These are phyloP conservation scores for Astyanax mexicanus DNA, from an alignment of 2,797 vertebrate species.

Conservation along the genomic window DNA sequence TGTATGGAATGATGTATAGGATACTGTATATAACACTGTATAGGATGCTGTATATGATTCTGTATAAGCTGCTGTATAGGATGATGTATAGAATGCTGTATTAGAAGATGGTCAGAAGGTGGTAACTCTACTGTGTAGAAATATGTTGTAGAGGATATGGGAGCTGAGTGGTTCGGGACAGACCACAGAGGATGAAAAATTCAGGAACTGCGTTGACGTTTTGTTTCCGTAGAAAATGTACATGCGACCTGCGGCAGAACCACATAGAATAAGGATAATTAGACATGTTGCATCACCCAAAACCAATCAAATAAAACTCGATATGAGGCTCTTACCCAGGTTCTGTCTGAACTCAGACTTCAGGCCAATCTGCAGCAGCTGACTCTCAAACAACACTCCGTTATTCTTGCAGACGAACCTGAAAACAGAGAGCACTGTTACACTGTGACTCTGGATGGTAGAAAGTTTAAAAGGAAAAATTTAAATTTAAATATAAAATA, in stretches of 20 bases:
- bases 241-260: slow-evolving; percentile 84
- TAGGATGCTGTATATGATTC: too few species aligned
- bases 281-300: neutral
- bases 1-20: too few species aligned
- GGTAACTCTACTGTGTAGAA: neutral
- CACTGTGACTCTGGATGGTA: too few species aligned
- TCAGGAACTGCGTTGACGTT: slow-evolving; percentile 91
- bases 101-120: neutral
- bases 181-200: slow-evolving; percentile 84
- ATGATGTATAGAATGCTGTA: too few species aligned
- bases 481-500: too few species aligned
- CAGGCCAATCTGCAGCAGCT: slow-evolving; percentile 92
- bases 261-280: neutral
- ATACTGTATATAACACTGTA: too few species aligned
- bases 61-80: neutral
- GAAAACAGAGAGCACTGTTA: neutral
- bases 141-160: slow-evolving; percentile 83
- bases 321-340: slow-evolving; percentile 77
- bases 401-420: slow-evolving; percentile 97
- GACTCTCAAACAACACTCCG: slow-evolving; percentile 92
- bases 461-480: too few species aligned
- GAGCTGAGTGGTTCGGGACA: slow-evolving; percentile 86
- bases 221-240: slow-evolving; percentile 95
- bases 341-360: slow-evolving; percentile 95
- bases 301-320: neutral